Evolutionary conservation across 2,113 vertebrate genomes (phyloP).

Genomic region (Salminus brasiliensis): DNA sequence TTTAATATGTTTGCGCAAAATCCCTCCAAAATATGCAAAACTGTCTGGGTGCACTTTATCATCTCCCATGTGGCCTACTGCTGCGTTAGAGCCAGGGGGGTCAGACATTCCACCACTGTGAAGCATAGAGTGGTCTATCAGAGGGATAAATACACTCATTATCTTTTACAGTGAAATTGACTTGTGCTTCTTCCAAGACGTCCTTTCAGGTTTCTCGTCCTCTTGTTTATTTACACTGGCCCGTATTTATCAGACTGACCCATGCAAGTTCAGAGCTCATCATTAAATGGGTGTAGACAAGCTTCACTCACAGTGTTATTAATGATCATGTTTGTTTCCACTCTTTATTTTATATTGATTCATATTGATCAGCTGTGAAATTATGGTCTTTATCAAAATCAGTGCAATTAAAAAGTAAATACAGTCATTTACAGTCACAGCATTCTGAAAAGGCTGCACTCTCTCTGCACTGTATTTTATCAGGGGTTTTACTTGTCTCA

Average conservation of each 20-base stretch:
- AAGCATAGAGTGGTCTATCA: not conserved
- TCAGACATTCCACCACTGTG: not conserved
- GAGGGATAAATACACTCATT: not conserved
- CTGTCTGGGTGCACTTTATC: not conserved
- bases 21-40: not conserved
- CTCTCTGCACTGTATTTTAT: too few relatives aligned
- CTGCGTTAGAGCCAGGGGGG: not conserved
- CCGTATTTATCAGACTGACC: not conserved
- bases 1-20: not conserved
- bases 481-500: too few relatives aligned
- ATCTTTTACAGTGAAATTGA: not conserved
- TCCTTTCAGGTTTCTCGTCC: not conserved
- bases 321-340: too few relatives aligned
- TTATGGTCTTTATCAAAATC: too few relatives aligned
- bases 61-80: not conserved
- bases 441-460: too few relatives aligned
- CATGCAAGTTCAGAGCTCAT: too few relatives aligned
- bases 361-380: too few relatives aligned
- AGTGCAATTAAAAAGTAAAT: too few relatives aligned
- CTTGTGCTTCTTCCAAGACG: not conserved
- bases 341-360: too few relatives aligned
- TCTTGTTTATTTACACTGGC: not conserved
- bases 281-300: too few relatives aligned
- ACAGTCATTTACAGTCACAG: too few relatives aligned
- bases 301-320: too few relatives aligned